Base-by-base conservation (phyloP, 2,113 vertebrate species). In the Oryzias javanicus region DNA sequence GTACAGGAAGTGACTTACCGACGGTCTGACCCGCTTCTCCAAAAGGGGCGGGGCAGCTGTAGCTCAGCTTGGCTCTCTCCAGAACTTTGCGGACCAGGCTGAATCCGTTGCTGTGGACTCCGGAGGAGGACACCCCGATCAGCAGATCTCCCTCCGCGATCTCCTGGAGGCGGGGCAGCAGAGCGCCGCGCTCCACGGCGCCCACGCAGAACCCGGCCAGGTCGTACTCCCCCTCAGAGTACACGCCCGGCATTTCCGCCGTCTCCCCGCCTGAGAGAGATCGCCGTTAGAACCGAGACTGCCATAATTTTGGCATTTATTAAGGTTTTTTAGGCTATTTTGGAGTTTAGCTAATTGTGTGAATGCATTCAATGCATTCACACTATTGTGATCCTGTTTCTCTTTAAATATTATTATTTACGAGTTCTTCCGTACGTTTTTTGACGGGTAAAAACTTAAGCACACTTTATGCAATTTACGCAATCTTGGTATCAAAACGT, bases 41-140 rank as follows among this genome's bases (percentile, higher is more conserved):
- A 0, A 87, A 89, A 0, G 94, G 91, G 0, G 92, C 90, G 0
- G 91, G 91, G 18, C 93, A 94, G 59, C 89, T 90, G 85, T 92
- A 94, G 67, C 88, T 80, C 0, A 95, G 88, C 0, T 81, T 63
- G 1, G 91, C 86, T 5, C 83, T 87, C 65, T 94, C 93, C 50
- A 98, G 89, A 5, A 99, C 91, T 82, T 92, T 94, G 65, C 95
- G 93, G 6, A 98, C 95, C 16, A 99, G 92, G 75, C 97, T 98
- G 81, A 94, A 99, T 16, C 97, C 97, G 4, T 99, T 99, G 90
- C 97, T 99, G 81, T 99, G 97, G 15, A 98, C 64, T 0, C 97
- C 97, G 0, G 97, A 99, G 6, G 97, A 98, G 14, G 94, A 91
- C 17, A 98, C 62, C 3, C 97, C 97, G 3, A 99, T 83, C 55